phyloP scores from a whole-genome alignment of 2,888 invertebrate genomes.

The Didymodactylos carnosus region DNA sequence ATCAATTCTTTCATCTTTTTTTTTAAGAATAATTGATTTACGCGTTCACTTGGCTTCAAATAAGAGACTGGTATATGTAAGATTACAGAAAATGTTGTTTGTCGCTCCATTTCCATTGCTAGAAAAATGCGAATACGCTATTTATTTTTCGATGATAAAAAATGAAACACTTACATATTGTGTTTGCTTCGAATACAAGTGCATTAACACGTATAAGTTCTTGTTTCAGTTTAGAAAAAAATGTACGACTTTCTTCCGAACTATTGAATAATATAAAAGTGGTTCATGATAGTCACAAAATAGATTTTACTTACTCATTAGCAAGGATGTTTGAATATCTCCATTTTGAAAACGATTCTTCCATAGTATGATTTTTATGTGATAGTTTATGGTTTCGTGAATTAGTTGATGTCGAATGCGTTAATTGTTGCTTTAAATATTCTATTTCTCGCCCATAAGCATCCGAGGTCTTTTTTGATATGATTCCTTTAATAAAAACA shows the following conservation, averaged over 20 bases:
- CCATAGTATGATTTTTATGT: background rate
- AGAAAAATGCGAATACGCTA: too few relatives aligned
- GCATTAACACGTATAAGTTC: background rate
- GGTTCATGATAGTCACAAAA: too few relatives aligned
- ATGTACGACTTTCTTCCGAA: background rate
- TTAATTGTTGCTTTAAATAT: background rate
- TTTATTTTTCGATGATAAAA: too few relatives aligned
- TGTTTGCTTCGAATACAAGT: background rate
- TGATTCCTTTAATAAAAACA: too few relatives aligned
- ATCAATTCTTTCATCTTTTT: conserved; percentile 46
- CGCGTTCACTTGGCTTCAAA: conserved; percentile 2
- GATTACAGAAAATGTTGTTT: conserved; percentile 63
- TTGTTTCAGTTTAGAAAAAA: background rate
- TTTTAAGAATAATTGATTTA: conserved; percentile 64
- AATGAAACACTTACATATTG: too few relatives aligned
- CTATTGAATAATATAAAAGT: too few relatives aligned
- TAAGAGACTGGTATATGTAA: conserved; percentile 70
- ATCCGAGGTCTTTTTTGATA: too few relatives aligned
- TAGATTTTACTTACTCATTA: too few relatives aligned
- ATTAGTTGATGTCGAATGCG: background rate
- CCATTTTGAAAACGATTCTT: background rate
- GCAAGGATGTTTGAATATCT: background rate
- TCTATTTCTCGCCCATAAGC: background rate
- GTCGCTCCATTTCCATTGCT: background rate
- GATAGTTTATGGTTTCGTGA: background rate